Conservation (phyloP, 2,797 vertebrate genomes). For the Amniataba percoides region DNA sequence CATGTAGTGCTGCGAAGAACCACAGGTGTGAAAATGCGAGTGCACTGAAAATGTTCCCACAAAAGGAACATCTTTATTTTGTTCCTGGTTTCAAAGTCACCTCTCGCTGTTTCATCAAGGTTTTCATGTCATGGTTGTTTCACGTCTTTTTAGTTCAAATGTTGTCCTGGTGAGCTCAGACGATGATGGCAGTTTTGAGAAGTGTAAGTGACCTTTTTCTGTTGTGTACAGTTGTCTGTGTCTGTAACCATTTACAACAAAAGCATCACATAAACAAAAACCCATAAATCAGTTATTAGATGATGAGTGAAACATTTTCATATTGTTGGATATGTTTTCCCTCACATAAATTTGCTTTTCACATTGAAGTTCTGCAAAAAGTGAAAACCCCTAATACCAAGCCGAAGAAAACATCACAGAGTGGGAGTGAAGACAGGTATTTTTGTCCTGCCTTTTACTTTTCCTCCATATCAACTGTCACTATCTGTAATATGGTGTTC, state of each 20-base stretch:
- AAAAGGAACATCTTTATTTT: not conserved
- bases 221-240: not conserved
- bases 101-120: not conserved
- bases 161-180: constrained; percentile 80
- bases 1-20: constrained; percentile 55
- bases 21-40: constrained; percentile 47
- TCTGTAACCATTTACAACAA: not conserved
- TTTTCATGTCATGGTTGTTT: not conserved
- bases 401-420: constrained; percentile 50
- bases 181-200: constrained; percentile 80
- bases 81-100: not conserved
- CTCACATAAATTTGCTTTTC: not conserved
- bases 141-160: constrained; percentile 55
- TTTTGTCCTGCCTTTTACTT: too few relatives aligned
- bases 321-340: not conserved
- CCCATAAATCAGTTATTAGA: too few relatives aligned
- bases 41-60: not conserved
- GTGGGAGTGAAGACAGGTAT: constrained; percentile 69
- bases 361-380: constrained; percentile 80
- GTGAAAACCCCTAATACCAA: constrained; percentile 81
- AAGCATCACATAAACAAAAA: too few relatives aligned
- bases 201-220: constrained; percentile 75
- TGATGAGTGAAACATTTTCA: not conserved
- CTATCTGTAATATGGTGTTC: not conserved
- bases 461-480: not conserved